Conservation (phyloP, 2,888 invertebrate species). For the Trachelus tabidus region DNA sequence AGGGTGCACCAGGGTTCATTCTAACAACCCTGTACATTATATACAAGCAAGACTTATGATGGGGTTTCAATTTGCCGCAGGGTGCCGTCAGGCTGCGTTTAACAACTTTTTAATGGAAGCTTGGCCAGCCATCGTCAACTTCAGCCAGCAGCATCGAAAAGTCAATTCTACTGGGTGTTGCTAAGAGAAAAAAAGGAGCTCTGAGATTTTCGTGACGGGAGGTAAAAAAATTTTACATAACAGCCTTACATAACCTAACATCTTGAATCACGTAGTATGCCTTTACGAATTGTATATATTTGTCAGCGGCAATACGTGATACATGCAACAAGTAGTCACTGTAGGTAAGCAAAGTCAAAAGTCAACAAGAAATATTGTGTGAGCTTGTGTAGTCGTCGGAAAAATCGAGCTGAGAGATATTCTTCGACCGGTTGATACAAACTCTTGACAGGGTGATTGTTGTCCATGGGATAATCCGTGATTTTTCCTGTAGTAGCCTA, state of each 20-base stretch:
- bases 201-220: neutral
- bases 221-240: too few relatives aligned
- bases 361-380: neutral
- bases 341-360: neutral
- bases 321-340: neutral
- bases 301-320: neutral
- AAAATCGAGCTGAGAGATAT: neutral
- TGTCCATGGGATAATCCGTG: neutral
- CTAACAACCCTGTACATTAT: conserved; percentile 45
- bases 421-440: neutral
- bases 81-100: conserved; percentile 65
- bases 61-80: conserved; percentile 65
- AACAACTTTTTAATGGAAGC: conserved; percentile 65
- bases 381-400: neutral
- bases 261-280: neutral
- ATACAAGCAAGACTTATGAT: conserved; percentile 61
- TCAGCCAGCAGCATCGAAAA: conserved; percentile 48
- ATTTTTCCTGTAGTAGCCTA: neutral
- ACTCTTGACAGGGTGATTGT: neutral
- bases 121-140: conserved; percentile 55
- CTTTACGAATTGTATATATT: neutral
- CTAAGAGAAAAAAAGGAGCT: neutral
- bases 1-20: conserved; percentile 26
- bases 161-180: conserved; percentile 55
- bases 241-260: neutral